These are phyloP conservation scores for Cotesia chilonis DNA, from an alignment of 1,140 invertebrate genomes.

Conservation along the genomic window DNA sequence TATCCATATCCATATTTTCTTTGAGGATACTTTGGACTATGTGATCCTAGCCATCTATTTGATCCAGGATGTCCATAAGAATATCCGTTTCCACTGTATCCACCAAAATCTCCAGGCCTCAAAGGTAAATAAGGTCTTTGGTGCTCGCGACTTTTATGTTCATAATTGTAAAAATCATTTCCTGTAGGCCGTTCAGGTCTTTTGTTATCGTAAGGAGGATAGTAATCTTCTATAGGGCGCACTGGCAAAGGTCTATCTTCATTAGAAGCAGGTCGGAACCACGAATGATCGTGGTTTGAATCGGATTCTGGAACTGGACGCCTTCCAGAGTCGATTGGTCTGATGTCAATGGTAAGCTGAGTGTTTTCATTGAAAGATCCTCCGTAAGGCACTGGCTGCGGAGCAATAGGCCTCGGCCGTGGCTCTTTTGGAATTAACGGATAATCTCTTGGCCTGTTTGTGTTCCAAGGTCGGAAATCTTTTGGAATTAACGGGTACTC, in stretches of 20 bases:
- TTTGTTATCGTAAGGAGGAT: neutral
- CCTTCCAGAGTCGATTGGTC: conserved; percentile 32
- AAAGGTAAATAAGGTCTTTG: conserved; percentile 45
- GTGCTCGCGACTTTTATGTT: conserved; percentile 8
- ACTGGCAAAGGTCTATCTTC: conserved; percentile 21
- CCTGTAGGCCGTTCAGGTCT: neutral
- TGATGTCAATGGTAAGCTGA: conserved; percentile 1
- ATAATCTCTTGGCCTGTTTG: neutral
- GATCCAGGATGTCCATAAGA: conserved; percentile 20
- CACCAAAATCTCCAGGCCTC: conserved; percentile 31
- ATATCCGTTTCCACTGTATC: conserved; percentile 32
- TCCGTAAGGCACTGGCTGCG: conserved; percentile 22
- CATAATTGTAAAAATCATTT: conserved; percentile 22
- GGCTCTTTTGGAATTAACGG: conserved; percentile 30
- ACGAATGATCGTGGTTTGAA: conserved; percentile 5
- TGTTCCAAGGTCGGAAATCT: neutral
- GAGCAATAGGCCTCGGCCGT: conserved; percentile 18
- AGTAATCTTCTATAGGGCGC: conserved; percentile 22
- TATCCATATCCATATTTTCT: conserved; percentile 37
- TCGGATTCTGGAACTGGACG: conserved; percentile 3
- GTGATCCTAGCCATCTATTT: neutral
- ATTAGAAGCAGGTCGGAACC: neutral
- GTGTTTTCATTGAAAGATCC: conserved; percentile 29
- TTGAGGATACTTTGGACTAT: conserved; percentile 38
- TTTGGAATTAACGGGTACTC: neutral